A percentile compares a stretch with the other conserved stretches of the same genome.
Evolutionary conservation across 2,797 vertebrate genomes (phyloP).

Genomic region (Sebastolobus altivelis): DNA sequence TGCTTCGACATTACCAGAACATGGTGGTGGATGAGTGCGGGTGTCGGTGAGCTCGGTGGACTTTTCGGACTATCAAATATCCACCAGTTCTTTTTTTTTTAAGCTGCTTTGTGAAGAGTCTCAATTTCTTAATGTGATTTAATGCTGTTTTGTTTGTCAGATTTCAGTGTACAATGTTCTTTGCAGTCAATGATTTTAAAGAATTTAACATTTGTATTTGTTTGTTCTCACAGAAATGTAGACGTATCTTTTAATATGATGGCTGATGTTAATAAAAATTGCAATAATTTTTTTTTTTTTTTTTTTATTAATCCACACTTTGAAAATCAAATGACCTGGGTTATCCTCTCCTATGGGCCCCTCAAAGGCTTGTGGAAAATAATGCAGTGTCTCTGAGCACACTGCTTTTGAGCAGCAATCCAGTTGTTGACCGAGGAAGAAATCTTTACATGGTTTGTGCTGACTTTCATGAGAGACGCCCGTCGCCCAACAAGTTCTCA

Average conservation of each 20-base stretch:
- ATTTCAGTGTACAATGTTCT: neutral
- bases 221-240: neutral
- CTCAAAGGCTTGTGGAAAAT: neutral
- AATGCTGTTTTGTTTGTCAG: neutral
- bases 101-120: neutral
- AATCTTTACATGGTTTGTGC: neutral
- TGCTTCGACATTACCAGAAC: slow-evolving; percentile 94
- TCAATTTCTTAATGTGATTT: neutral
- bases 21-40: slow-evolving; percentile 98
- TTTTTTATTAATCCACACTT: neutral
- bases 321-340: neutral
- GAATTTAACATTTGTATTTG: neutral
- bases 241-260: neutral
- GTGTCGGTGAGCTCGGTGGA: slow-evolving; percentile 84
- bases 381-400: neutral
- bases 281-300: slow-evolving; percentile 11
- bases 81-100: neutral
- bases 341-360: neutral
- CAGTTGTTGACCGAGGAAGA: neutral
- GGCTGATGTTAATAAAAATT: slow-evolving; percentile 34
- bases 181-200: slow-evolving; percentile 31
- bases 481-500: neutral
- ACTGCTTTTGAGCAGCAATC: neutral
- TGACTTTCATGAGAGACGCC: neutral
- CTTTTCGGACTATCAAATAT: neutral